phyloP scores from a whole-genome alignment of 2,113 vertebrate species.

The Albula glossodonta region DNA sequence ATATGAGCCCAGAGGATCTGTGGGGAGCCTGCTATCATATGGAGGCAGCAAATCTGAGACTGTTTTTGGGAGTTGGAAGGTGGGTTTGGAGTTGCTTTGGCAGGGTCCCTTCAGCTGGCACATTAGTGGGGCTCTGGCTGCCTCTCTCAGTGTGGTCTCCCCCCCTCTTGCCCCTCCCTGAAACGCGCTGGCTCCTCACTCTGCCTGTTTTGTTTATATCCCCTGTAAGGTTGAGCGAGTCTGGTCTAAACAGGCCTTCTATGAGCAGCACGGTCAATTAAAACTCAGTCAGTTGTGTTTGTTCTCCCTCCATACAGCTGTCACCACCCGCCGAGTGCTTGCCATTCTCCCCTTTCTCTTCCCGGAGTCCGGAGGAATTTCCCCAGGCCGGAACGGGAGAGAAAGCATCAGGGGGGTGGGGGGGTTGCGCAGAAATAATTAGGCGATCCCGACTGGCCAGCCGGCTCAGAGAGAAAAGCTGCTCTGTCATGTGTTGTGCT shows the following conservation, averaged over 20 bases:
- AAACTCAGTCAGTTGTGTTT: slow-evolving; percentile 3
- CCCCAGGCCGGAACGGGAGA: slow-evolving; percentile 20
- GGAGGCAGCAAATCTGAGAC: not conserved
- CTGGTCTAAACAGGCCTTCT: slow-evolving; percentile 1
- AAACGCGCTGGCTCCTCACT: not conserved
- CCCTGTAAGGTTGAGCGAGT: not conserved
- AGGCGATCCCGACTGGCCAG: not conserved
- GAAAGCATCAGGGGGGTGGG: not conserved
- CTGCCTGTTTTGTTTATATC: not conserved
- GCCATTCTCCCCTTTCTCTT: not conserved
- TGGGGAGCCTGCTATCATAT: not conserved
- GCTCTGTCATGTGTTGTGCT: not conserved
- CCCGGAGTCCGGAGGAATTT: not conserved
- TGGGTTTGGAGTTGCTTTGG: too few species aligned
- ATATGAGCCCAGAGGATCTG: not conserved
- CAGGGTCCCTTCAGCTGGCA: not conserved
- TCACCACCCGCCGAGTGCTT: not conserved
- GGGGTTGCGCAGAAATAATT: slow-evolving; percentile 35
- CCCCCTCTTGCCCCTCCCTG: not conserved
- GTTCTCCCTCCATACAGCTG: not conserved
- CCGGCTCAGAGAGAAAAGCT: not conserved
- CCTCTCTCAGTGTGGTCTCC: slow-evolving; percentile 2
- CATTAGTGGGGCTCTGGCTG: not conserved
- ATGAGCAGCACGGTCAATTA: slow-evolving; percentile 25
- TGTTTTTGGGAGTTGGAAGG: too few species aligned